A percentile compares a stretch with the other conserved stretches of the same genome.
Conservation (phyloP, 1,140 invertebrate species). For the Aporrectodea caliginosa region DNA sequence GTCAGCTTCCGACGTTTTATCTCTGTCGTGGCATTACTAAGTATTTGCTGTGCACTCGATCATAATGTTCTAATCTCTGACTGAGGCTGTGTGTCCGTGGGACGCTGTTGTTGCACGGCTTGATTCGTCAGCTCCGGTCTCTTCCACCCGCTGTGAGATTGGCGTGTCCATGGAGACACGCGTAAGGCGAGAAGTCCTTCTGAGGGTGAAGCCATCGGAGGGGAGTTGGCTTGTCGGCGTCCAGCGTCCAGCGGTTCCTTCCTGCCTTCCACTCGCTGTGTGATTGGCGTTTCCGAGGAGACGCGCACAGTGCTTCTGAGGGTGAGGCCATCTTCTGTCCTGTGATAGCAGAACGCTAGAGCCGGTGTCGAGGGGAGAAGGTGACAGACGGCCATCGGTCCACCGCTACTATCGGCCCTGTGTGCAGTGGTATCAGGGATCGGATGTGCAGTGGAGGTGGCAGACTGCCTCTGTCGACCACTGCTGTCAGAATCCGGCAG, state of each 20-base stretch:
- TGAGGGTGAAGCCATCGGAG: not conserved
- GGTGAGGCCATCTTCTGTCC: not conserved
- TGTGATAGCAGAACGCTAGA: not conserved
- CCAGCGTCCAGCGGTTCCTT: not conserved
- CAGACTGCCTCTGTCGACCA: slow-evolving; percentile 16
- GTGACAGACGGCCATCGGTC: slow-evolving; percentile 32
- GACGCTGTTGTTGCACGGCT: too few relatives aligned
- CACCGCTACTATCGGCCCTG: slow-evolving; percentile 23
- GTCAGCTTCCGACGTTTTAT: too few relatives aligned
- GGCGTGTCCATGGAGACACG: not conserved
- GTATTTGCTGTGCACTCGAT: too few relatives aligned
- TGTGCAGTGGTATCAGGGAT: slow-evolving; percentile 28
- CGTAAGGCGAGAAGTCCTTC: not conserved
- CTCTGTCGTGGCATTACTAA: too few relatives aligned
- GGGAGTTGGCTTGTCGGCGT: not conserved
- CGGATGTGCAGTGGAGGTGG: slow-evolving; percentile 24
- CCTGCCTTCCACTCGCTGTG: not conserved
- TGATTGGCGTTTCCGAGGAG: too few relatives aligned
- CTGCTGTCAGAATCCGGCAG: too few relatives aligned
- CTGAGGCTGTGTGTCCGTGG: too few relatives aligned
- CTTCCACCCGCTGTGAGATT: too few relatives aligned
- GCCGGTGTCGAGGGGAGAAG: not conserved
- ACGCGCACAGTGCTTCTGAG: too few relatives aligned
- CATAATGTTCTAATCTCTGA: too few relatives aligned
- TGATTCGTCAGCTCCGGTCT: too few relatives aligned